A percentile compares a stretch with the other conserved stretches of the same genome.
Evolutionary conservation across 2,113 vertebrate species (phyloP).

Genomic region (Rhinogobius similis): DNA sequence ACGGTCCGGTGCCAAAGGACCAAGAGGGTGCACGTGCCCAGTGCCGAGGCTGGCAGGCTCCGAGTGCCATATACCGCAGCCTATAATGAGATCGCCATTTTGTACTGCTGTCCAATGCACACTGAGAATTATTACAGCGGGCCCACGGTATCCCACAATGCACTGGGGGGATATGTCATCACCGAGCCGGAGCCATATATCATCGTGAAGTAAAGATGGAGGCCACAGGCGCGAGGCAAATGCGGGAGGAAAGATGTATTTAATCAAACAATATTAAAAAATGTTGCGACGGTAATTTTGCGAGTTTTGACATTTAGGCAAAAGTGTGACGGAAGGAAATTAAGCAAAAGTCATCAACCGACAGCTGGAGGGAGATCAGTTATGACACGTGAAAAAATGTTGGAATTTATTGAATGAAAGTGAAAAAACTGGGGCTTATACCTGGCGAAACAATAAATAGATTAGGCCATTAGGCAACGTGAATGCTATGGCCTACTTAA

Average conservation of each 20-base stretch:
- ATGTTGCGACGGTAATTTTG: neutral
- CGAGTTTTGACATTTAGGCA: neutral
- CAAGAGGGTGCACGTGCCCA: neutral
- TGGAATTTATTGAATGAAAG: too few species aligned
- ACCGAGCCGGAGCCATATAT: conserved; percentile 6
- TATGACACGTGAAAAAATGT: neutral
- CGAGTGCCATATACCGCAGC: conserved; percentile 2
- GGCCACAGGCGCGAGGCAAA: conserved; percentile 1
- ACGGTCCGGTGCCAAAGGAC: neutral
- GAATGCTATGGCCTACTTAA: too few species aligned
- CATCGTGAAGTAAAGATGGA: conserved; percentile 7
- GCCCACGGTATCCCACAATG: conserved; percentile 8
- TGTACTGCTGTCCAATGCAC: neutral
- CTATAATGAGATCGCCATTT: conserved; percentile 9
- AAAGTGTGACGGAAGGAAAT: neutral
- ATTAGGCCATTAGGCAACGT: too few species aligned
- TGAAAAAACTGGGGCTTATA: too few species aligned
- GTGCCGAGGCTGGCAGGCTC: neutral
- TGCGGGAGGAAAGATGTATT: neutral
- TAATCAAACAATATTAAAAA: neutral
- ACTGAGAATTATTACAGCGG: conserved; percentile 7
- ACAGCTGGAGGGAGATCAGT: neutral
- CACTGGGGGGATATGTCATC: conserved; percentile 1
- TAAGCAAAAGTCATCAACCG: neutral
- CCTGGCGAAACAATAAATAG: too few species aligned